A percentile compares a stretch with the other conserved stretches of the same genome.
Conservation (phyloP, 2,888 invertebrate species). For the Bimastos eiseni region DNA sequence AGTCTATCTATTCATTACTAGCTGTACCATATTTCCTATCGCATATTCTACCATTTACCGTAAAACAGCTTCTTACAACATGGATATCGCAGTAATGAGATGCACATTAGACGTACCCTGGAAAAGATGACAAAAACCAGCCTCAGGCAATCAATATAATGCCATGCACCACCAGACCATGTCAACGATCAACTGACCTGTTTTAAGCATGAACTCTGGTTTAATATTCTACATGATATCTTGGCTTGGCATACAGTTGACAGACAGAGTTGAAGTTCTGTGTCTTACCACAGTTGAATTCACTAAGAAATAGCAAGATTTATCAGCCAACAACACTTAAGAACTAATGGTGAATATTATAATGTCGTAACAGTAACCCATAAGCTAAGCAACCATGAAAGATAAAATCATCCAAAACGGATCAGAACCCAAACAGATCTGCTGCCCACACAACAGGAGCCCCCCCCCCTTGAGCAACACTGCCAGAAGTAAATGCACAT, state of each 20-base stretch:
- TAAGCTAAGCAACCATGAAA: not conserved
- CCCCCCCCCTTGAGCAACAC: not conserved
- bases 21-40: not conserved
- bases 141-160: not conserved
- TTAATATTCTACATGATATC: not conserved
- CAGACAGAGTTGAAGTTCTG: not conserved
- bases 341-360: not conserved
- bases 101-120: not conserved
- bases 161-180: not conserved
- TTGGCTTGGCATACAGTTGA: not conserved
- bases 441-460: not conserved
- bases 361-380: not conserved
- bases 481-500: not conserved
- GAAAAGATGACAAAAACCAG: not conserved
- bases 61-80: constrained; percentile 9
- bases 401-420: not conserved
- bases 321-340: not conserved
- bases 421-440: not conserved
- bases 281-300: not conserved
- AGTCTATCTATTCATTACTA: not conserved
- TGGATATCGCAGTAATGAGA: not conserved
- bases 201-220: not conserved
- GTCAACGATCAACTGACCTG: not conserved
- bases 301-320: not conserved
- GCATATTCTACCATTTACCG: not conserved